A percentile compares a stretch with the other conserved stretches of the same genome.
These are phyloP conservation scores for Drosophila kambysellisi DNA, from an alignment of 2,888 invertebrate species.

Conservation along the genomic window DNA sequence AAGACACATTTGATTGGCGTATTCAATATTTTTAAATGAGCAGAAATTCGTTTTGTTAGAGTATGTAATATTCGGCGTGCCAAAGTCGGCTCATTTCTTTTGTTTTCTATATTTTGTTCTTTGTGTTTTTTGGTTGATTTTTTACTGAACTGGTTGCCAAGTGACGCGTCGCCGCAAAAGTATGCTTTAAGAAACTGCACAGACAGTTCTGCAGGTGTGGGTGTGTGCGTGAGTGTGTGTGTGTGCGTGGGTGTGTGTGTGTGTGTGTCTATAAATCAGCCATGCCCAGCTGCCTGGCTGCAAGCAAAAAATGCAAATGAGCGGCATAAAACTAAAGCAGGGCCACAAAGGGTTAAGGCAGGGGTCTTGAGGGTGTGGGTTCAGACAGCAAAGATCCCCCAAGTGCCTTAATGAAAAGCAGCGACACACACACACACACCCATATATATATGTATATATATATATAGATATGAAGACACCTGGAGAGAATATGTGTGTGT, in stretches of 20 bases:
- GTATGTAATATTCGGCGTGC: conserved; percentile 3
- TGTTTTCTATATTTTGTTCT: conserved; percentile 30
- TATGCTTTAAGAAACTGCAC: conserved; percentile 50
- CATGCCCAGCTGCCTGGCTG: conserved; percentile 40
- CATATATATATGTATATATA: conserved; percentile 2
- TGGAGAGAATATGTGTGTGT: conserved; percentile 17
- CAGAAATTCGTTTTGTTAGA: background rate
- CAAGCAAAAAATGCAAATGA: conserved; percentile 75
- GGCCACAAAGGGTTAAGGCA: conserved; percentile 8
- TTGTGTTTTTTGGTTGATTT: conserved; percentile 11
- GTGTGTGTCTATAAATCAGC: conserved; percentile 52
- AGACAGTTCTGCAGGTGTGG: conserved; percentile 18
- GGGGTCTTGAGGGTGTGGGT: conserved; percentile 9
- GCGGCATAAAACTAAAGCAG: conserved; percentile 59
- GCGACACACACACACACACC: conserved; percentile 34
- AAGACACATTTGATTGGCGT: background rate
- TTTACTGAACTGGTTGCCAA: conserved; percentile 42
- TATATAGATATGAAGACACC: conserved; percentile 17
- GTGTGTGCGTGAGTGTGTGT: background rate
- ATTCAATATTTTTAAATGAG: background rate
- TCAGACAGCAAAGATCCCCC: conserved; percentile 69
- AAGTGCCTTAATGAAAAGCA: conserved; percentile 79
- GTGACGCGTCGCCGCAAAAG: conserved; percentile 44
- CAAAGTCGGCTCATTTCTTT: background rate
- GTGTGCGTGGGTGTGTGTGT: conserved; percentile 2